These are phyloP conservation scores for Cryptus armator DNA, from an alignment of 2,888 invertebrate species.

Conservation along the genomic window DNA sequence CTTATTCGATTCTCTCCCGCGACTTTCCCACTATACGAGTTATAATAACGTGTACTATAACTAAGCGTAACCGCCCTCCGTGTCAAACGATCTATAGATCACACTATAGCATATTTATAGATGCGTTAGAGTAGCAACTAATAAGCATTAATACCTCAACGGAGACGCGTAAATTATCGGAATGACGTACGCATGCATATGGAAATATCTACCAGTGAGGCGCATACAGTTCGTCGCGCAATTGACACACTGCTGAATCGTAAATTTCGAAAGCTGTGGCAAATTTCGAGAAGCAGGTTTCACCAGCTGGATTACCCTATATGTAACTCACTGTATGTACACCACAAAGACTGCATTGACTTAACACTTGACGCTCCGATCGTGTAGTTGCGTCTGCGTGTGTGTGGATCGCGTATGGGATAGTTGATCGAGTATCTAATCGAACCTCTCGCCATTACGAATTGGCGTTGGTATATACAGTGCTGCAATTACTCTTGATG, in stretches of 20 bases:
- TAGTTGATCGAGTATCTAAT: conserved; percentile 60
- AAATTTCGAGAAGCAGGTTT: conserved; percentile 51
- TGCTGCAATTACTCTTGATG: conserved; percentile 60
- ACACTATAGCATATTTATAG: not conserved
- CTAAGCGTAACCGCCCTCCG: not conserved
- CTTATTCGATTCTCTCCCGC: conserved; percentile 48
- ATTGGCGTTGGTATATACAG: conserved; percentile 34
- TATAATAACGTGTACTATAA: conserved; percentile 32
- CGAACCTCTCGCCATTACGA: conserved; percentile 53
- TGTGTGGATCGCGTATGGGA: not conserved
- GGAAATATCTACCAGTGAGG: not conserved
- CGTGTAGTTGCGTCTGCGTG: not conserved
- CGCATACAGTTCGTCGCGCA: conserved; percentile 10
- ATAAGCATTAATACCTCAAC: not conserved
- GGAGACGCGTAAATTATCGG: conserved; percentile 58
- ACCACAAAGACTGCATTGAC: not conserved
- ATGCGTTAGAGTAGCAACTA: not conserved
- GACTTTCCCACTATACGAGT: conserved; percentile 5
- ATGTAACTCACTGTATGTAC: not conserved
- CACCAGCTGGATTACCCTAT: conserved; percentile 1
- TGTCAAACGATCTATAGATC: not conserved
- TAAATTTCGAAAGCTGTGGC: conserved; percentile 58
- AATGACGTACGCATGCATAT: conserved; percentile 31
- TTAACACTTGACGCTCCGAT: not conserved
- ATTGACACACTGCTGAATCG: conserved; percentile 54